These are phyloP conservation scores for Brachystomella parvula DNA, from an alignment of 1,140 invertebrate genomes.

Conservation along the genomic window DNA sequence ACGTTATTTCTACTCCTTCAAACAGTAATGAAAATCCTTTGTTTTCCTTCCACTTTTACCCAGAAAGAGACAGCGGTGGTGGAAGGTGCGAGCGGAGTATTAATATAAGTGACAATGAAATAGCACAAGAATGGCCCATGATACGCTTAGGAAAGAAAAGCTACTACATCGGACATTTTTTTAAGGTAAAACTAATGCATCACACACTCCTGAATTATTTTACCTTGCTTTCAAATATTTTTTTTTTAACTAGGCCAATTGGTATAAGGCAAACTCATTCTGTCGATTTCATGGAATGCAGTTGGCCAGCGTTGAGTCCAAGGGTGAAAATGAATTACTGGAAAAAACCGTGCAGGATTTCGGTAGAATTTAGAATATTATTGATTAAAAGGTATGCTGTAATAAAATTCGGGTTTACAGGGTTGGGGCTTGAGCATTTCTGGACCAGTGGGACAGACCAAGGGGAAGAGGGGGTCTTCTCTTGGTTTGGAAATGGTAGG, in stretches of 20 bases:
- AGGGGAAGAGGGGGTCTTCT: slow-evolving; percentile 79
- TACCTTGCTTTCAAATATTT: slow-evolving; percentile 38
- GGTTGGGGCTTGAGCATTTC: slow-evolving; percentile 79
- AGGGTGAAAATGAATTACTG: slow-evolving; percentile 77
- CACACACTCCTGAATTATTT: neutral
- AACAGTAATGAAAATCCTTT: no score
- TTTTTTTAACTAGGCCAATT: slow-evolving; percentile 85
- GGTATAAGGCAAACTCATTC: slow-evolving; percentile 83
- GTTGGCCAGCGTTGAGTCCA: slow-evolving; percentile 74
- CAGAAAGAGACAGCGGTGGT: no score
- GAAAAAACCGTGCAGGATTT: slow-evolving; percentile 75
- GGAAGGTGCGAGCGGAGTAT: neutral
- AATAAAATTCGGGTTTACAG: slow-evolving; percentile 43
- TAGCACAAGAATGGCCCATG: slow-evolving; percentile 50
- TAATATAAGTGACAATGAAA: slow-evolving; percentile 41
- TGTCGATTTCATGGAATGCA: slow-evolving; percentile 87
- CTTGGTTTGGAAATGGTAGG: slow-evolving; percentile 83
- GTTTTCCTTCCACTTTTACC: no score
- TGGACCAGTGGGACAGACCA: slow-evolving; percentile 86
- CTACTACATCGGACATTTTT: slow-evolving; percentile 83
- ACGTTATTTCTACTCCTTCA: no score
- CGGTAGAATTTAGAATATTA: slow-evolving; percentile 47
- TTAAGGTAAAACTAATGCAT: slow-evolving; percentile 59
- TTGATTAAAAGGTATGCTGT: neutral
- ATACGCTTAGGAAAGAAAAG: slow-evolving; percentile 74